Conservation (phyloP, 2,113 vertebrate species). For the Channa maculata region DNA sequence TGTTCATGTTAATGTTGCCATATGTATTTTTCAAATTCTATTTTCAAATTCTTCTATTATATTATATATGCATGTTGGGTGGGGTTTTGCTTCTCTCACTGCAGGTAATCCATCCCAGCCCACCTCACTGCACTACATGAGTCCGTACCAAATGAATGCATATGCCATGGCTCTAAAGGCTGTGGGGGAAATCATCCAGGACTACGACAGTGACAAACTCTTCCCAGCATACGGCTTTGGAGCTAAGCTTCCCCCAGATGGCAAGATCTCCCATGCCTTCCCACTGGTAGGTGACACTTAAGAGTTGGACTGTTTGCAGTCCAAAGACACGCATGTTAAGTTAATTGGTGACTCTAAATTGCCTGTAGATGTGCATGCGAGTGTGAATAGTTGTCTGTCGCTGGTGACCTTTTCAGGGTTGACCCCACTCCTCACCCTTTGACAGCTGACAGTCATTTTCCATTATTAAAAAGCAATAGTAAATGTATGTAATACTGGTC, state of each 20-base stretch:
- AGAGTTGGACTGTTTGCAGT: neutral
- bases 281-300: slow-evolving; percentile 84
- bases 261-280: slow-evolving; percentile 93
- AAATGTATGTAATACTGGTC: too few species aligned
- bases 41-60: too few species aligned
- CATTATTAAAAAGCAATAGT: too few species aligned
- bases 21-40: too few species aligned
- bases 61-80: neutral
- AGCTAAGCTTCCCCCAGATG: slow-evolving; percentile 92
- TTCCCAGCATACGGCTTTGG: slow-evolving; percentile 94
- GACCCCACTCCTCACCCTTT: too few species aligned
- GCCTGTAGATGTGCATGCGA: too few species aligned
- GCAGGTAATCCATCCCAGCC: slow-evolving; percentile 92
- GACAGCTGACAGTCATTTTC: too few species aligned
- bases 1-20: too few species aligned
- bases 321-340: too few species aligned
- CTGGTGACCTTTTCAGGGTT: too few species aligned
- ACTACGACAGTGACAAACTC: slow-evolving; percentile 95
- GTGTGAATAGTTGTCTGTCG: too few species aligned
- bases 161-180: slow-evolving; percentile 94
- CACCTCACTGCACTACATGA: slow-evolving; percentile 93
- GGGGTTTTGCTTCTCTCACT: neutral
- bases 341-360: too few species aligned
- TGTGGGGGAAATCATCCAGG: slow-evolving; percentile 94
- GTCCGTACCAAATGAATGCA: slow-evolving; percentile 93